Evolutionary conservation across 2,797 vertebrate species (phyloP).

Genomic region (Limnodromus scolopaceus): DNA sequence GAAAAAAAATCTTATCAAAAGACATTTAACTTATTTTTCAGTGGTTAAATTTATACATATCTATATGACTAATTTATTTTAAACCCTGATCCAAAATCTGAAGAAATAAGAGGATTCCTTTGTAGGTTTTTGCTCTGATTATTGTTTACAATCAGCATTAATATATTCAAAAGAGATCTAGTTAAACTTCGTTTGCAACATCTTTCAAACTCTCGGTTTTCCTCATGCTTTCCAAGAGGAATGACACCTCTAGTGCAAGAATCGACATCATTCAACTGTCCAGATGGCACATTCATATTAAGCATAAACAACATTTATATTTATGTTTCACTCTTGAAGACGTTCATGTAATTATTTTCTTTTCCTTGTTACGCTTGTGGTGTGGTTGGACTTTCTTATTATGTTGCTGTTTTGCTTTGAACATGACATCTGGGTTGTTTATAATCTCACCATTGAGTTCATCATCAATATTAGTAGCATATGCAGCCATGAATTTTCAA

Average conservation of each 20-base stretch:
- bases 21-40: not conserved
- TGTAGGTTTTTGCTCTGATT: not conserved
- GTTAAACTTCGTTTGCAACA: not conserved
- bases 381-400: not conserved
- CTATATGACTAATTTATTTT: not conserved
- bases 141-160: not conserved
- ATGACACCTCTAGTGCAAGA: not conserved
- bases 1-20: not conserved
- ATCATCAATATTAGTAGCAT: not conserved
- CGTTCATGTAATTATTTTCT: not conserved
- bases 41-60: not conserved
- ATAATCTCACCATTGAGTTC: not conserved
- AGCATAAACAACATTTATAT: not conserved
- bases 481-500: not conserved
- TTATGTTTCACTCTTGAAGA: not conserved
- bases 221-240: not conserved
- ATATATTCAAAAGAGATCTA: not conserved
- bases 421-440: not conserved
- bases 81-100: not conserved
- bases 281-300: not conserved
- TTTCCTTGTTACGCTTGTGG: not conserved
- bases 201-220: not conserved
- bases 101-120: not conserved
- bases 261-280: not conserved
- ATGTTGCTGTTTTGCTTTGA: not conserved